A percentile compares a stretch with the other conserved stretches of the same genome.
phyloP scores from a whole-genome alignment of 2,888 invertebrate species.

The Diplazon laetatorius region DNA sequence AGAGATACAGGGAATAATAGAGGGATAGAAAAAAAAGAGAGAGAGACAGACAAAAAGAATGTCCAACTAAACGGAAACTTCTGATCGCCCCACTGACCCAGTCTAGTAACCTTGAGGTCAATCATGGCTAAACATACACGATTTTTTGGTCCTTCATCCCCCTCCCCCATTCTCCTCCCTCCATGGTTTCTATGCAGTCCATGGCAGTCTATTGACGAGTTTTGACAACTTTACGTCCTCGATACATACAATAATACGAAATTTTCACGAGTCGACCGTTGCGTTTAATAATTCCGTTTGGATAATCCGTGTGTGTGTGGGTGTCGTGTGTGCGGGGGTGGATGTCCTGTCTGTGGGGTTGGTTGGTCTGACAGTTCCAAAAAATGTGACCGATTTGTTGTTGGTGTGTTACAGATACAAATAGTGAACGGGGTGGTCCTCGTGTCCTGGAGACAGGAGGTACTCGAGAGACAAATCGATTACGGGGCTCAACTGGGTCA shows the following conservation, averaged over 20 bases:
- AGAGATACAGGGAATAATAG: no score
- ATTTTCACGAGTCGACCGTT: no score
- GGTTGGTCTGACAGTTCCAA: no score
- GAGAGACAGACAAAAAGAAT: background rate
- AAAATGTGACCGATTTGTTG: background rate
- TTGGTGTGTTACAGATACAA: conserved; percentile 88
- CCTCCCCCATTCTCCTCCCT: background rate
- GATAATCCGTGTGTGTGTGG: no score
- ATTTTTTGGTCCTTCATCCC: background rate
- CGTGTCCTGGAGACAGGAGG: conserved; percentile 93
- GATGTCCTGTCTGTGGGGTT: no score
- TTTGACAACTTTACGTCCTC: no score
- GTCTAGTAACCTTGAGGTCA: conserved; percentile 48
- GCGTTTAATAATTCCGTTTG: no score
- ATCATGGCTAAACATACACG: conserved; percentile 39
- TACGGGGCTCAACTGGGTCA: conserved; percentile 95
- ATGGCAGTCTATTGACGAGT: no score
- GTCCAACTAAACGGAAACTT: background rate
- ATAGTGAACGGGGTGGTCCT: conserved; percentile 93
- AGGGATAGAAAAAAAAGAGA: background rate
- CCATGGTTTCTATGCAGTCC: background rate
- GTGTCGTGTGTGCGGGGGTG: no score
- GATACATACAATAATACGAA: no score
- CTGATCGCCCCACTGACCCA: conserved; percentile 49
- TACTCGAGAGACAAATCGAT: conserved; percentile 94